Evolutionary conservation across 2,113 vertebrate genomes (phyloP).

Genomic region (Phasianus colchicus): DNA sequence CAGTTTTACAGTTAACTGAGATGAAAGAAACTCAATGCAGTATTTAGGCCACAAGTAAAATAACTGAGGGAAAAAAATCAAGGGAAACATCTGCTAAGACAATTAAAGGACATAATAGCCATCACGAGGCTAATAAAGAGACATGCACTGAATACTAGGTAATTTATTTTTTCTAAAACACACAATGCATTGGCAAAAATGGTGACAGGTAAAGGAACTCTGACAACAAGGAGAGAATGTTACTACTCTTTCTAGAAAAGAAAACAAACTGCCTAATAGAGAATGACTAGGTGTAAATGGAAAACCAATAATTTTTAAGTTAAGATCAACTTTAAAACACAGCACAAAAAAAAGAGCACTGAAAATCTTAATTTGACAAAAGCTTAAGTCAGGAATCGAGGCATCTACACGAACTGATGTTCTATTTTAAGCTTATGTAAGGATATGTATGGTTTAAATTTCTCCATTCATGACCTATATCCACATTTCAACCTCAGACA

Average conservation of each 20-base stretch:
- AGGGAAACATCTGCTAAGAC: neutral
- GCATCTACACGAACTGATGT: neutral
- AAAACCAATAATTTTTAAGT: neutral
- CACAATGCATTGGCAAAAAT: neutral
- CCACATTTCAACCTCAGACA: constrained; percentile 36
- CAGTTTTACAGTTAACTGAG: neutral
- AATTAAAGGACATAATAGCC: neutral
- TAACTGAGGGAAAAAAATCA: neutral
- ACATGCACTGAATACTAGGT: neutral
- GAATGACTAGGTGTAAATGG: neutral
- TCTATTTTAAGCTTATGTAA: constrained; percentile 1
- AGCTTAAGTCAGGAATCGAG: neutral
- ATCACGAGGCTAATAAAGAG: neutral
- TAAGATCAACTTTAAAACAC: constrained; percentile 18
- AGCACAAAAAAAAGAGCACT: neutral
- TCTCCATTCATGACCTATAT: neutral
- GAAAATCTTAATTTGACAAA: neutral
- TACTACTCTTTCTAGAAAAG: neutral
- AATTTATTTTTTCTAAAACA: neutral
- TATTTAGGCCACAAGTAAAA: neutral
- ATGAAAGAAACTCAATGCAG: accelerated
- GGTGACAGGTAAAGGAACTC: neutral
- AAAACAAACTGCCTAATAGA: neutral
- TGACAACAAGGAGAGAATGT: neutral
- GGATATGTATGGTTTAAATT: constrained; percentile 3